Evolutionary conservation across 2,888 invertebrate genomes (phyloP), one percentile per base, ranked within the genome.

Genomic region (Lydus trimaculatus): DNA sequence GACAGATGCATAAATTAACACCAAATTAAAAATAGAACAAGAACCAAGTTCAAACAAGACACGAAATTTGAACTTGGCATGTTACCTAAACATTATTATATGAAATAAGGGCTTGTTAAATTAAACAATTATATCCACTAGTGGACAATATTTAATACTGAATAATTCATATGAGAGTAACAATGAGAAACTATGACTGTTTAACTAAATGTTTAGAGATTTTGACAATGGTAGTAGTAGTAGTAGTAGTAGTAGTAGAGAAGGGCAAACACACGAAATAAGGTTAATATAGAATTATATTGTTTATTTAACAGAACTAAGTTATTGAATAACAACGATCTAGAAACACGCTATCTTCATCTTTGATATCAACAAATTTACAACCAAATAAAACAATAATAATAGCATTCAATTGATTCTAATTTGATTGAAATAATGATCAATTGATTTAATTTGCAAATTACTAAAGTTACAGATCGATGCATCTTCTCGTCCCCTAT

Each of bases 371-470:
- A 23, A 58, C 39, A 61, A 43, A 61, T 31, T 33, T 28, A 33
- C 15, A 13, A 28, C 28, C 63, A 58, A 66, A 64, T 65, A 61
- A 31, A 60, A 60, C 1, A 20, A 4, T 3, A 60, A n/a, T 23
- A 13, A 43, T 17, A n/a, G n/a, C 1, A 17, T 7, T 6, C 39
- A 76, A 78, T 80, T 79, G 78, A 76, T 75, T 72, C 71, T 66
- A 76, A 78, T 74, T 78, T 79, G 79, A 80, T 79, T 79, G 78
- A 73, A 79, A 74, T 77, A 76, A 77, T 52, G 60, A 80, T 79
- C 80, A 79, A 79, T 79, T 75, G 75, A 78, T 75, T 80, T 80
- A 81, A 82, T 82, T 82, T 82, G 80, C 80, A 82, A 82, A 81
- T 82, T 77, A 80, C 78, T 79, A 73, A n/a, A 75, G 67, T 70